These are phyloP conservation scores for Drosophila yakuba DNA, from an alignment of 1,140 invertebrate genomes.

Conservation along the genomic window DNA sequence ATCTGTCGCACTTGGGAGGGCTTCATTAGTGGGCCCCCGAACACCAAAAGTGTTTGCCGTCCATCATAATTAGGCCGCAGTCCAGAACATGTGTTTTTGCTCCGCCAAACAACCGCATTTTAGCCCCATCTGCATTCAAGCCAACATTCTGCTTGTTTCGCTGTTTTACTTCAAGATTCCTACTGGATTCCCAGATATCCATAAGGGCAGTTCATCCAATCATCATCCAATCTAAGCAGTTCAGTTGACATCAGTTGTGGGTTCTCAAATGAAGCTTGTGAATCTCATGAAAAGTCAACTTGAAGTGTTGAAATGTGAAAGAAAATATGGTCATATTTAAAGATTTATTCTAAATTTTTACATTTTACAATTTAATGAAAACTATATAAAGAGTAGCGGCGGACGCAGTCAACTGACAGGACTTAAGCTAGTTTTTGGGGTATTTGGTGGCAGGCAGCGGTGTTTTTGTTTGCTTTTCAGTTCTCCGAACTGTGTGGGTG, in stretches of 20 bases:
- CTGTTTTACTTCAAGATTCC: constrained; percentile 1
- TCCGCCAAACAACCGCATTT: background rate
- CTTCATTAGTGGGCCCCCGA: constrained; percentile 71
- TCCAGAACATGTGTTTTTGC: constrained; percentile 27
- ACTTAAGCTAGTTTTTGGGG: background rate
- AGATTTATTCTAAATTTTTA: no score
- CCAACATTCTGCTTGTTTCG: constrained; percentile 28
- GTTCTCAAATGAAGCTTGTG: background rate
- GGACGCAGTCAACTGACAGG: no score
- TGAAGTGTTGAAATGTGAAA: background rate
- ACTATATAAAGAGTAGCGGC: no score
- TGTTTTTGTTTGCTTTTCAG: constrained; percentile 16
- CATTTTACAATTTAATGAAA: no score
- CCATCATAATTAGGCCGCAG: constrained; percentile 69
- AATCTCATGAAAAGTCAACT: background rate
- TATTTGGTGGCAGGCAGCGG: constrained; percentile 7
- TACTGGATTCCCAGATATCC: background rate
- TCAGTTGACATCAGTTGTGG: background rate
- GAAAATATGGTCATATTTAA: no score
- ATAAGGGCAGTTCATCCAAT: background rate
- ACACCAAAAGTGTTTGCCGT: constrained; percentile 69
- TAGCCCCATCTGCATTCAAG: constrained; percentile 15
- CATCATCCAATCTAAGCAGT: background rate
- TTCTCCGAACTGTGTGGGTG: constrained; percentile 8
- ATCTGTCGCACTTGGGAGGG: constrained; percentile 69